Conservation (phyloP, 2,113 vertebrate species). For the Barbus barbus region DNA sequence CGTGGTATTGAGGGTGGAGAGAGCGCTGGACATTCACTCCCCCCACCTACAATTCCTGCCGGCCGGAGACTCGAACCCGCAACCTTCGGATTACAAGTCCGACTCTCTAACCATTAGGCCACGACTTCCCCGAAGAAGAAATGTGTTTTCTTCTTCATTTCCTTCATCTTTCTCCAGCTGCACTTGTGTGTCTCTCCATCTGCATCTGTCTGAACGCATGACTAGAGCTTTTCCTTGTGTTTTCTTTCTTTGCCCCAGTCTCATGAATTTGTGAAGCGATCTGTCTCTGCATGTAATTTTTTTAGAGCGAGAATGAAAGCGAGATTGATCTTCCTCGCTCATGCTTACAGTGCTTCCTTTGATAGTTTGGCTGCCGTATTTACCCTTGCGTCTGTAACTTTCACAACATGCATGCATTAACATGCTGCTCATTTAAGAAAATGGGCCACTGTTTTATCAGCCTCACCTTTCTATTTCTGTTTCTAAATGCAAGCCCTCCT, state of each 20-base stretch:
- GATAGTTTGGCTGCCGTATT: conserved; percentile 6
- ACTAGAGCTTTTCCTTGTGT: conserved; percentile 1
- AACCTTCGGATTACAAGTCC: too few relatives aligned
- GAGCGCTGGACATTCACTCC: too few relatives aligned
- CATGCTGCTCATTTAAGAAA: background rate
- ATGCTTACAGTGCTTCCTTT: conserved; percentile 18
- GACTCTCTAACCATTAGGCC: too few relatives aligned
- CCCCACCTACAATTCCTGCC: too few relatives aligned
- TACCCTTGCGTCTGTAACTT: background rate
- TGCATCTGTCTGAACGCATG: background rate
- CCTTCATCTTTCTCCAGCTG: conserved; percentile 22
- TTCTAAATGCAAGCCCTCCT: conserved; percentile 12
- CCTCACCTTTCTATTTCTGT: background rate
- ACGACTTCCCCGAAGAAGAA: too few relatives aligned
- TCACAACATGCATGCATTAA: background rate
- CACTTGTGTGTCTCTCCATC: background rate
- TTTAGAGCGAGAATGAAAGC: background rate
- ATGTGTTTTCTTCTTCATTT: conserved; percentile 15
- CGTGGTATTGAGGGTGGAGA: too few relatives aligned
- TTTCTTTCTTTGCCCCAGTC: background rate
- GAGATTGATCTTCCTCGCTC: conserved; percentile 20
- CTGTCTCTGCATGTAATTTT: background rate
- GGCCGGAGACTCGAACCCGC: too few relatives aligned
- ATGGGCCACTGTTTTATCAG: background rate
- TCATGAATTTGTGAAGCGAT: conserved; percentile 42